phyloP scores from a whole-genome alignment of 2,888 invertebrate species.

The Thymelicus acteon region DNA sequence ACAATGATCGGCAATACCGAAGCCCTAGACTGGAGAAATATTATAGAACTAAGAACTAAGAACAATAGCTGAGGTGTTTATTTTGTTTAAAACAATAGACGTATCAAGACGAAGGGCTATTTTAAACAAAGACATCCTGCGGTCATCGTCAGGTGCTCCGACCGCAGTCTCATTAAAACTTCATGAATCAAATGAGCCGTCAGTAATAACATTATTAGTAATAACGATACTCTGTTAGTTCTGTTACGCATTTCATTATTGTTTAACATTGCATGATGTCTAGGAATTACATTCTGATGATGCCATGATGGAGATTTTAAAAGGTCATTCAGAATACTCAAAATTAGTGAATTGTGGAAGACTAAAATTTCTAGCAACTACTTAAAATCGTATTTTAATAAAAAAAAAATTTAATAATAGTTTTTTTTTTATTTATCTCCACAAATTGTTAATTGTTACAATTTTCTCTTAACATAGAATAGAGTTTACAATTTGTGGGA shows the following conservation, averaged over 20 bases:
- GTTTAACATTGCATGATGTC: neutral
- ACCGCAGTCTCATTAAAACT: conserved; percentile 20
- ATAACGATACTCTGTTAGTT: conserved; percentile 10
- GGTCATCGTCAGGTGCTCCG: conserved; percentile 23
- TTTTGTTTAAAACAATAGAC: conserved; percentile 13
- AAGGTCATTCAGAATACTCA: too few species aligned
- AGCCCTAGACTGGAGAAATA: neutral
- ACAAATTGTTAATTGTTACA: too few species aligned
- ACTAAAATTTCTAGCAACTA: too few species aligned
- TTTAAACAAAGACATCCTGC: conserved; percentile 28
- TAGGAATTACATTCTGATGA: too few species aligned
- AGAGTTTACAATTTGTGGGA: too few species aligned
- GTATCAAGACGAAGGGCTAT: conserved; percentile 4
- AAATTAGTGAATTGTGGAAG: too few species aligned
- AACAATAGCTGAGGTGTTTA: neutral
- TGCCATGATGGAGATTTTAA: too few species aligned
- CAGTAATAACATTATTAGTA: conserved; percentile 26
- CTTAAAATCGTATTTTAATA: too few species aligned
- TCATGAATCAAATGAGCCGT: conserved; percentile 28
- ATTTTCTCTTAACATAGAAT: too few species aligned
- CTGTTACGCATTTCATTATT: conserved; percentile 3
- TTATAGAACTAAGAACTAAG: conserved; percentile 9
- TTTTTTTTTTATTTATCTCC: too few species aligned
- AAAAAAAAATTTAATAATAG: too few species aligned
- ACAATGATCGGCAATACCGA: neutral